Evolutionary conservation across 1,140 invertebrate genomes (phyloP).

Genomic region (Drosophila triauraria): DNA sequence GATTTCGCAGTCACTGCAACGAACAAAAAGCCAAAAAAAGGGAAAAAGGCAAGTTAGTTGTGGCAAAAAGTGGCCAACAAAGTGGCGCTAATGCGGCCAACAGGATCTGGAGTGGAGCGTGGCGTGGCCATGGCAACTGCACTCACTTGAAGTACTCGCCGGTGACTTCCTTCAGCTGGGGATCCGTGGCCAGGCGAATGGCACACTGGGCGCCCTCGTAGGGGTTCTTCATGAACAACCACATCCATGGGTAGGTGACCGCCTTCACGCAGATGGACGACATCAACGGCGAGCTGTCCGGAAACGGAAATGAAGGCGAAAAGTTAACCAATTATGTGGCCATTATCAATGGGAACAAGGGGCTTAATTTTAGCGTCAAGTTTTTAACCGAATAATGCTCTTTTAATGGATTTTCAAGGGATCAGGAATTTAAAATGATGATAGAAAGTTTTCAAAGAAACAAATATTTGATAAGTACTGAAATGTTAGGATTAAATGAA

Average conservation of each 20-base stretch:
- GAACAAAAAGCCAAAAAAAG: constrained; percentile 16
- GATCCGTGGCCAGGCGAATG: constrained; percentile 88
- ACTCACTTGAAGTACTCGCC: constrained; percentile 89
- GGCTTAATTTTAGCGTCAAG: background rate
- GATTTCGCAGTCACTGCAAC: constrained; percentile 87
- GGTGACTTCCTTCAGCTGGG: constrained; percentile 86
- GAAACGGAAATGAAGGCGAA: constrained; percentile 24
- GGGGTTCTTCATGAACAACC: constrained; percentile 89
- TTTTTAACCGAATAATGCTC: background rate
- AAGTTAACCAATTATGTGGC: constrained; percentile 65
- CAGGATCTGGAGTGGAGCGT: constrained; percentile 18
- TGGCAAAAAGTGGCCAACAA: constrained; percentile 49
- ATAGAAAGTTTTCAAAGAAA: background rate
- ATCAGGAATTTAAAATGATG: background rate
- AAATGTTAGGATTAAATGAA: too few relatives aligned
- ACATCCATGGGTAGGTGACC: constrained; percentile 88
- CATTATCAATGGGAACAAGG: constrained; percentile 50
- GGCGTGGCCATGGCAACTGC: constrained; percentile 38
- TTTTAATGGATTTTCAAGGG: background rate
- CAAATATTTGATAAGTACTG: background rate
- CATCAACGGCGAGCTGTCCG: constrained; percentile 85
- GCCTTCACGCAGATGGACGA: constrained; percentile 85
- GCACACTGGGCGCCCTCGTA: constrained; percentile 89
- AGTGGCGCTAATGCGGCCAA: constrained; percentile 60
- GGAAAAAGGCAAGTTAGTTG: constrained; percentile 16